A percentile compares a stretch with the other conserved stretches of the same genome.
Evolutionary conservation across 2,797 vertebrate genomes (phyloP).

Genomic region (Helostoma temminkii): DNA sequence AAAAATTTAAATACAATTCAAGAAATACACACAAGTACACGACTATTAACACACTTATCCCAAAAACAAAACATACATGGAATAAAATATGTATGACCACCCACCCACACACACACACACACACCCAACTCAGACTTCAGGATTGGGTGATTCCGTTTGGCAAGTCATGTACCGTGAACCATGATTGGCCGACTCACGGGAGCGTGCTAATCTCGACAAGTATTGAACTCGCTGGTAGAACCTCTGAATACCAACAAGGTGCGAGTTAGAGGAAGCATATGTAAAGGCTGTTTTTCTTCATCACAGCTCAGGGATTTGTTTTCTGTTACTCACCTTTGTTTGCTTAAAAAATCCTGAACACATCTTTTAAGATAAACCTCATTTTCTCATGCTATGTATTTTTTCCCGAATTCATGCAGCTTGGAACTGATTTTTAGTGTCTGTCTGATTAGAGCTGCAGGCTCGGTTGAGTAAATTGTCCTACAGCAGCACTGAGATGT

Average conservation of each 20-base stretch:
- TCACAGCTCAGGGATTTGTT: neutral
- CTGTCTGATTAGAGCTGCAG: neutral
- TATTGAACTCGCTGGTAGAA: constrained; percentile 25
- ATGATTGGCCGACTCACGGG: constrained; percentile 51
- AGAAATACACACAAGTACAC: constrained; percentile 1
- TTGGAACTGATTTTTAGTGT: neutral
- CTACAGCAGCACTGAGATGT: neutral
- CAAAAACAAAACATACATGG: neutral
- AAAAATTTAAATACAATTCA: neutral
- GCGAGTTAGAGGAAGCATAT: neutral
- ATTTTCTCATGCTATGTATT: neutral
- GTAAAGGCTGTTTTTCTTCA: neutral
- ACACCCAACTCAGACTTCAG: constrained; percentile 45
- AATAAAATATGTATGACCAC: neutral
- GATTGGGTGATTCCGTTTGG: constrained; percentile 50
- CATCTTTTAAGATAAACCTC: neutral
- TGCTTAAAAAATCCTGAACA: too few relatives aligned
- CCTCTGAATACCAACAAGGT: constrained; percentile 50
- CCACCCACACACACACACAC: constrained; percentile 24
- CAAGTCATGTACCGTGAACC: constrained; percentile 49
- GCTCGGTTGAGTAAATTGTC: too few relatives aligned
- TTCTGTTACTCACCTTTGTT: too few relatives aligned
- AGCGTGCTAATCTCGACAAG: constrained; percentile 54
- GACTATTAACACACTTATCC: neutral
- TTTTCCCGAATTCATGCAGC: neutral